Evolutionary conservation across 2,797 vertebrate genomes (phyloP).

Genomic region (Ctenosaura bakeri): DNA sequence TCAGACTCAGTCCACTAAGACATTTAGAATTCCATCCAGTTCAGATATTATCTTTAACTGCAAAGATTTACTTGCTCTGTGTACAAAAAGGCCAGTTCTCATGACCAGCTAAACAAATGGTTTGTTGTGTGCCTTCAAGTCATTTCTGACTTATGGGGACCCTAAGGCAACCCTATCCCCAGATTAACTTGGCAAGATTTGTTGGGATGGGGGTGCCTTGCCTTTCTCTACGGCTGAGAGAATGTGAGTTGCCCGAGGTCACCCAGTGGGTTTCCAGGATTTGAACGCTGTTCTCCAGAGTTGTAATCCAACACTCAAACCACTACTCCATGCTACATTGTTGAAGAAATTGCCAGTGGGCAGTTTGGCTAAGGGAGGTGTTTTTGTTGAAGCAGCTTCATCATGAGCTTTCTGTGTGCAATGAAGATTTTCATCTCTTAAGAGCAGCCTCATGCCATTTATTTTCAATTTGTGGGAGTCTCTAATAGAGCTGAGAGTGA

Average conservation of each 20-base stretch:
- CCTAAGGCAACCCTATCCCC: too few relatives aligned
- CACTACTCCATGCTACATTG: neutral
- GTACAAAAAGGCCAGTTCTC: neutral
- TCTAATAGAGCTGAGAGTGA: neutral
- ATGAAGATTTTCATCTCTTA: neutral
- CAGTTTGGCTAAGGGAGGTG: neutral
- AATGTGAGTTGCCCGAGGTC: too few relatives aligned
- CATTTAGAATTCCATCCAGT: neutral
- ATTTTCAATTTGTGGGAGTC: too few relatives aligned
- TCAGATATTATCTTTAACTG: neutral
- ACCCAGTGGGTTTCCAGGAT: too few relatives aligned
- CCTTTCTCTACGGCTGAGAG: too few relatives aligned
- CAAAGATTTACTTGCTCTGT: too few relatives aligned
- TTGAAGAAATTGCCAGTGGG: neutral
- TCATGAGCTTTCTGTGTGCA: neutral
- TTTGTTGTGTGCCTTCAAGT: too few relatives aligned
- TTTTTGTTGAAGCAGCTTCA: neutral
- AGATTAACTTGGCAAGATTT: too few relatives aligned
- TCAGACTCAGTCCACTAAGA: neutral
- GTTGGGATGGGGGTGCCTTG: too few relatives aligned
- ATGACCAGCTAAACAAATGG: neutral
- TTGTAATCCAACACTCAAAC: too few relatives aligned
- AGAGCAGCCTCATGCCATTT: neutral
- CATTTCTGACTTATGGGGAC: too few relatives aligned
- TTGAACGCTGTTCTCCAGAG: too few relatives aligned